A percentile compares a stretch with the other conserved stretches of the same genome.
phyloP scores from a whole-genome alignment of 2,888 invertebrate species.

The Orthonychiurus folsomi region DNA sequence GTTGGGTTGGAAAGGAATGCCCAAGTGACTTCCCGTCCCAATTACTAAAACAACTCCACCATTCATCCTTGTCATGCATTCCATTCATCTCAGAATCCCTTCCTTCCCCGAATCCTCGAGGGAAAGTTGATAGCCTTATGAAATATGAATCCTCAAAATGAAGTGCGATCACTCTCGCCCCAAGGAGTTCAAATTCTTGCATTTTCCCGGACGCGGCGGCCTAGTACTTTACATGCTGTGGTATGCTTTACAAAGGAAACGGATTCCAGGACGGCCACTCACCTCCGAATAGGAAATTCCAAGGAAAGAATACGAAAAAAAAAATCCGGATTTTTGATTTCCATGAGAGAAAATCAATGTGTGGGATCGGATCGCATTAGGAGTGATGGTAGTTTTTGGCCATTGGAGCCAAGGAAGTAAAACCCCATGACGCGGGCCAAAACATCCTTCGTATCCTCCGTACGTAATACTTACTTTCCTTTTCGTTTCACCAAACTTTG shows the following conservation, averaged over 20 bases:
- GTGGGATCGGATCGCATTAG: no score
- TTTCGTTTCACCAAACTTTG: background rate
- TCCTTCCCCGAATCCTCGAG: no score
- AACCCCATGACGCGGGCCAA: background rate
- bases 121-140: background rate
- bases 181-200: slow-evolving; percentile 1
- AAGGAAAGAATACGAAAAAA: background rate
- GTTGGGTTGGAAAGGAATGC: background rate
- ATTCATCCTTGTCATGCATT: background rate
- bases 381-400: no score
- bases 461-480: background rate
- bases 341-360: slow-evolving; percentile 1
- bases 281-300: slow-evolving; percentile 1
- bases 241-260: no score
- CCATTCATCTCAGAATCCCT: background rate
- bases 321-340: background rate
- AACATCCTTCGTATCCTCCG: background rate
- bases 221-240: no score
- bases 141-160: background rate
- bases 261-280: no score
- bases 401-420: background rate
- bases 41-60: background rate
- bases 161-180: slow-evolving; percentile 1
- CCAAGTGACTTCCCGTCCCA: background rate
- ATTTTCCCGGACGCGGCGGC: background rate